Percentiles rank a stretch among this genome's conserved stretches.
Conservation (phyloP, 2,113 vertebrate genomes). For the Lepisosteus osseus region DNA sequence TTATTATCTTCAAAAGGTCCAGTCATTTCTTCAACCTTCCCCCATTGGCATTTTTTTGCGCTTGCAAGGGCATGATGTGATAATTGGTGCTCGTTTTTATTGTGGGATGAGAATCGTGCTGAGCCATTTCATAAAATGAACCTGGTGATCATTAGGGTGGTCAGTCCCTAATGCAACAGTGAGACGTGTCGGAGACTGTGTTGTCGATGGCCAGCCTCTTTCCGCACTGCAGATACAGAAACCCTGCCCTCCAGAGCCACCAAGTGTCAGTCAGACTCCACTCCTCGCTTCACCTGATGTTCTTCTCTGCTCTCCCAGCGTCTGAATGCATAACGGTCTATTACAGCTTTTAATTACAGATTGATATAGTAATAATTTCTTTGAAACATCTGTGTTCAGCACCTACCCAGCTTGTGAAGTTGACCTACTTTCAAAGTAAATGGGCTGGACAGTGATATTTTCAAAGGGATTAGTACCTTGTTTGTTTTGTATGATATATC, state of each 20-base stretch:
- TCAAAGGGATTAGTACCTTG: too few species aligned
- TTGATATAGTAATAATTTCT: not conserved
- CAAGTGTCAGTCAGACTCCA: not conserved
- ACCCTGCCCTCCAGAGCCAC: not conserved
- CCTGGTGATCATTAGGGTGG: too few species aligned
- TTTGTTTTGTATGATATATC: too few species aligned
- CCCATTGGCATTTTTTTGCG: too few species aligned
- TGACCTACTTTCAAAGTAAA: not conserved
- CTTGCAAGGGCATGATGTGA: too few species aligned
- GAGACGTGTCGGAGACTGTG: not conserved
- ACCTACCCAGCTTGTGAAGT: not conserved
- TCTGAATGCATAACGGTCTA: too few species aligned
- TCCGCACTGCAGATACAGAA: too few species aligned
- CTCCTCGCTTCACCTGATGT: not conserved
- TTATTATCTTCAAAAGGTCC: too few species aligned
- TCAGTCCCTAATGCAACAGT: not conserved
- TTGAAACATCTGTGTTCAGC: not conserved
- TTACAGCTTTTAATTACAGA: slow-evolving; percentile 2
- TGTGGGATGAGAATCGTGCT: too few species aligned
- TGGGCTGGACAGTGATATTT: not conserved
- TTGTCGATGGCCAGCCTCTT: not conserved
- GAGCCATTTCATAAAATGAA: too few species aligned
- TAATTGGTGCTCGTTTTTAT: too few species aligned
- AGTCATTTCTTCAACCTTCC: too few species aligned
- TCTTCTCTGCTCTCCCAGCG: not conserved